Evolutionary conservation across 2,888 invertebrate genomes (phyloP).

Genomic region (Dinocampus coccinellae): DNA sequence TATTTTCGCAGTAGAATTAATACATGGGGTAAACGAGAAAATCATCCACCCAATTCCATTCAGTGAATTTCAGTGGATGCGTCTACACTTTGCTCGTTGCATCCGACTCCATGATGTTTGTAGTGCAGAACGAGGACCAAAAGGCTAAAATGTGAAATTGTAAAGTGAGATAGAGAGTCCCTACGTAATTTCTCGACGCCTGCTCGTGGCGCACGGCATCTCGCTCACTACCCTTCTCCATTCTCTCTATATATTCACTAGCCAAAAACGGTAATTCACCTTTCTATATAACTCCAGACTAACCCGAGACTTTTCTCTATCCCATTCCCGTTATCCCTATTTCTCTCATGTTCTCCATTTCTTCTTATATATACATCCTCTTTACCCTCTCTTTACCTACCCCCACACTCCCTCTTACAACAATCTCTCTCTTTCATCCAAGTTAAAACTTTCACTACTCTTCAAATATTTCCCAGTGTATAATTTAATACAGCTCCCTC

Average conservation of each 20-base stretch:
- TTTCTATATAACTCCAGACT: not conserved
- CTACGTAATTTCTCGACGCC: slow-evolving; percentile 24
- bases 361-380: not conserved
- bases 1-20: not conserved
- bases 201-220: slow-evolving; percentile 10
- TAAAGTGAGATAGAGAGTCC: slow-evolving; percentile 7
- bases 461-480: not conserved
- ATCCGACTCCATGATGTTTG: slow-evolving; percentile 14
- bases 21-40: not conserved
- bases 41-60: not conserved
- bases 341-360: not conserved
- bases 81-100: slow-evolving; percentile 19
- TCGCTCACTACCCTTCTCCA: no score
- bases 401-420: no score
- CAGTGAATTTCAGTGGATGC: slow-evolving; percentile 5
- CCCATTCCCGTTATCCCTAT: not conserved
- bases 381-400: not conserved
- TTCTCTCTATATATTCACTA: not conserved
- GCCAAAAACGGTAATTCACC: slow-evolving; percentile 23
- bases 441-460: not conserved
- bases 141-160: not conserved
- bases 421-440: not conserved
- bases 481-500: not conserved
- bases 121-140: slow-evolving; percentile 13
- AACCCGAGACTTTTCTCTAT: not conserved